phyloP scores from a whole-genome alignment of 2,888 invertebrate genomes.

The Lacanobia oleracea region DNA sequence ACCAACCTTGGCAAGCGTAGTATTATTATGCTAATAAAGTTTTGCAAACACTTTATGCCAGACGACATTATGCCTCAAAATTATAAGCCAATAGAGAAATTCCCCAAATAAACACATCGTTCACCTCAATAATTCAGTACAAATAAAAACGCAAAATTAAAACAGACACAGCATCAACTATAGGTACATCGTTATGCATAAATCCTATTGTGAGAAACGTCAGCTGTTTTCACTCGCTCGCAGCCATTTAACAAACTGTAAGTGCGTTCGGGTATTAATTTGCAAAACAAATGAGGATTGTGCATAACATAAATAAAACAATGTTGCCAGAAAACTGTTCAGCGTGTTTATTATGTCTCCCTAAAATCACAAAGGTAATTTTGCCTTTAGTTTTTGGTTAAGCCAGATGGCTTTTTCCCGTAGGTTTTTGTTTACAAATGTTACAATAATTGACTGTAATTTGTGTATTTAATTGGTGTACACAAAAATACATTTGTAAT shows the following conservation, averaged over 20 bases:
- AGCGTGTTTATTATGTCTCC: constrained; percentile 56
- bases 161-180: constrained; percentile 63
- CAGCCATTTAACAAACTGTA: constrained; percentile 81
- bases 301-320: constrained; percentile 69
- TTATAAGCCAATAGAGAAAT: no score
- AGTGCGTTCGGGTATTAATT: constrained; percentile 84
- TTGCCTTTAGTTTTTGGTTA: constrained; percentile 29
- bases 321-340: constrained; percentile 58
- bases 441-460: neutral
- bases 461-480: neutral
- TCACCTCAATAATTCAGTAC: constrained; percentile 16
- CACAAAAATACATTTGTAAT: neutral
- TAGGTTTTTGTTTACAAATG: constrained; percentile 6
- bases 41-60: no score
- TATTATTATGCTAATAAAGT: no score
- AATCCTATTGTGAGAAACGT: constrained; percentile 74
- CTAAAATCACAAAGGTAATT: constrained; percentile 66
- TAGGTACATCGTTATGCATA: constrained; percentile 65
- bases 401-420: constrained; percentile 35
- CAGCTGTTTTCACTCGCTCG: constrained; percentile 78
- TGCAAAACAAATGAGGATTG: constrained; percentile 84
- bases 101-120: constrained; percentile 1
- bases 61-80: no score
- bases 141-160: constrained; percentile 38
- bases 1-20: no score